Evolutionary conservation across 2,888 invertebrate genomes (phyloP).

Genomic region (Mactromeris polynyma): DNA sequence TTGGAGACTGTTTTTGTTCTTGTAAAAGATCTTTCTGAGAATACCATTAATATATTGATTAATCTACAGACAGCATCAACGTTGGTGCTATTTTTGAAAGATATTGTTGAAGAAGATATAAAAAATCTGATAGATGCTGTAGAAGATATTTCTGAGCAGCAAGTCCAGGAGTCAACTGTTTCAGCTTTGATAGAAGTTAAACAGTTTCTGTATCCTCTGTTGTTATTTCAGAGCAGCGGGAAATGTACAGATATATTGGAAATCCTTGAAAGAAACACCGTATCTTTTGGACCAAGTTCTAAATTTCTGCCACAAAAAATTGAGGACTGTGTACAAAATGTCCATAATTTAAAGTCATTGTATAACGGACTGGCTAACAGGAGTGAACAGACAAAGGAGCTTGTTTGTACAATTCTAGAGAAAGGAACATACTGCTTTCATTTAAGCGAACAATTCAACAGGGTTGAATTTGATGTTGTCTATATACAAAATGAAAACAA

Average conservation of each 20-base stretch:
- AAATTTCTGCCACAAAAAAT: constrained; percentile 59
- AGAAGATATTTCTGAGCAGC: constrained; percentile 76
- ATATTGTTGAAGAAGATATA: constrained; percentile 71
- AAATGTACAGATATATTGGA: constrained; percentile 41
- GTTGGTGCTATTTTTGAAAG: constrained; percentile 64
- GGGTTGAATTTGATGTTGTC: constrained; percentile 34
- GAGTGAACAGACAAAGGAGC: constrained; percentile 71
- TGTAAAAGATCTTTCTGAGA: constrained; percentile 15
- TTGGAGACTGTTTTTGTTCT: constrained; percentile 45
- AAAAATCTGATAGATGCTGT: constrained; percentile 76
- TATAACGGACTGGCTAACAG: constrained; percentile 74
- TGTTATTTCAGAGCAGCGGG: constrained; percentile 33
- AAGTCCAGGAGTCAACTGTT: constrained; percentile 72
- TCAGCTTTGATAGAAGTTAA: constrained; percentile 72
- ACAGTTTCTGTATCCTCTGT: constrained; percentile 65
- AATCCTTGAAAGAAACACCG: constrained; percentile 25
- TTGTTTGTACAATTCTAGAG: constrained; percentile 62
- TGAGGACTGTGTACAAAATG: constrained; percentile 63
- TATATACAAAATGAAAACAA: constrained; percentile 55
- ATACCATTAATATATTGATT: constrained; percentile 50
- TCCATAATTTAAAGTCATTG: constrained; percentile 69
- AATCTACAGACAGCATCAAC: constrained; percentile 47
- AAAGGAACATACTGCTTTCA: constrained; percentile 61
- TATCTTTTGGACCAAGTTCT: not conserved
- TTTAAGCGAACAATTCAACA: constrained; percentile 1